Conservation (phyloP, 92 coral and sea anemone species). For the Parazoanthus swiftii region DNA sequence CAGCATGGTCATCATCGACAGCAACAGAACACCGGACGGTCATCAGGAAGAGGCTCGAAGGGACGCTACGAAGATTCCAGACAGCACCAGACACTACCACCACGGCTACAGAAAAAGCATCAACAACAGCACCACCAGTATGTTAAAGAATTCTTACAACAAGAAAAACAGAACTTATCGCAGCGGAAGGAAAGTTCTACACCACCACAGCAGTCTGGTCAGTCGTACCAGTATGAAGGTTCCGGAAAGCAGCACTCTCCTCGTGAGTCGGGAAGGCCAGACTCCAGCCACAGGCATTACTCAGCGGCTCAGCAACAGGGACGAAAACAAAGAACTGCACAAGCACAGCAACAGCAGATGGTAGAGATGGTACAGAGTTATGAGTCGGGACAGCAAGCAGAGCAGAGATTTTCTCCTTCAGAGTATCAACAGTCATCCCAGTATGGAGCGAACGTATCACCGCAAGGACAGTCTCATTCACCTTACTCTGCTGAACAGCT, state of each 20-base stretch:
- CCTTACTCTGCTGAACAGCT: constrained; percentile 51
- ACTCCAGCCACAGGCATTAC: constrained; percentile 31
- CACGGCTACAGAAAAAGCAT: constrained; percentile 83
- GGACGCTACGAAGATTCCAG: constrained; percentile 75
- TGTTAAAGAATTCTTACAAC: constrained; percentile 57
- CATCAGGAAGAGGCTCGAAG: constrained; percentile 68
- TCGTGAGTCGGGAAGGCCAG: constrained; percentile 16
- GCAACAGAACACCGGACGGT: constrained; percentile 66
- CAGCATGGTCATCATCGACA: constrained; percentile 57
- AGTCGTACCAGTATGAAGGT: constrained; percentile 19
- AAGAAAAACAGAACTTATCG: constrained; percentile 39
- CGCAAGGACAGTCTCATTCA: constrained; percentile 25
- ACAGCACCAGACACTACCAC: constrained; percentile 80
- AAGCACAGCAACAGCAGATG: constrained; percentile 45
- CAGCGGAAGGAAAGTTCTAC: constrained; percentile 40
- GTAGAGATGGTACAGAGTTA: constrained; percentile 1
- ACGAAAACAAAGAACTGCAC: constrained; percentile 49
- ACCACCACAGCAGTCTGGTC: constrained; percentile 34
- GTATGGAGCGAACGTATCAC: constrained; percentile 43
- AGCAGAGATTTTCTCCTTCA: constrained; percentile 35
- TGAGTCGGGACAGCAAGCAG: constrained; percentile 42
- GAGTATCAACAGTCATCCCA: constrained; percentile 44
- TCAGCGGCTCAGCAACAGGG: constrained; percentile 46
- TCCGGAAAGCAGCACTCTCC: constrained; percentile 46
- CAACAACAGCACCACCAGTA: constrained; percentile 84